Evolutionary conservation across 2,113 vertebrate species (phyloP).

Genomic region (Clarias gariepinus): DNA sequence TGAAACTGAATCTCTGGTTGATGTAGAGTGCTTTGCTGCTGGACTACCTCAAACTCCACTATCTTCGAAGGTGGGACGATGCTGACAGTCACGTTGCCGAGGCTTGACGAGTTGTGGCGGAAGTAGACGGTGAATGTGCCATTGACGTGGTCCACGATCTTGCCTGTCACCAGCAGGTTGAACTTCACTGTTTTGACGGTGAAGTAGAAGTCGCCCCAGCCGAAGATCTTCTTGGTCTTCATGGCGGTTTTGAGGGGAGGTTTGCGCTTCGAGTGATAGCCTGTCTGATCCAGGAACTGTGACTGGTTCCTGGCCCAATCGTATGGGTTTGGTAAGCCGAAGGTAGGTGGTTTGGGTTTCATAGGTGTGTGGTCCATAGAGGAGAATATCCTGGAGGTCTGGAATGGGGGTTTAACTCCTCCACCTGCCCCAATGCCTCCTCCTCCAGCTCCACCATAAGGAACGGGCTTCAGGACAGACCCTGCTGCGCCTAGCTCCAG

Average conservation of each 20-base stretch:
- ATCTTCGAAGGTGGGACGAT: conserved; percentile 91
- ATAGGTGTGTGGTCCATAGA: conserved; percentile 69
- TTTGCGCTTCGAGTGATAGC: conserved; percentile 83
- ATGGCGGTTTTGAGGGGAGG: conserved; percentile 81
- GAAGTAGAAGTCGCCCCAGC: conserved; percentile 98
- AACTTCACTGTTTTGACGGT: conserved; percentile 91
- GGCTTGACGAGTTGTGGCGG: conserved; percentile 94
- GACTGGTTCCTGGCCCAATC: conserved; percentile 80
- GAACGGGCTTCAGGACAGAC: conserved; percentile 76
- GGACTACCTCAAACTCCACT: conserved; percentile 87
- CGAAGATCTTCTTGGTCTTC: conserved; percentile 94
- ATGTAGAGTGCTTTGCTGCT: conserved; percentile 77
- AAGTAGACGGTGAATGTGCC: conserved; percentile 98
- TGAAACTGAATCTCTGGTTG: conserved; percentile 81
- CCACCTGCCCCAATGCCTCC: conserved; percentile 55
- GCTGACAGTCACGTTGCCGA: conserved; percentile 91
- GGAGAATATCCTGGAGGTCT: conserved; percentile 72
- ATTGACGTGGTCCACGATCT: conserved; percentile 96
- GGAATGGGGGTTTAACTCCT: conserved; percentile 75
- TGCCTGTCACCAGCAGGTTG: conserved; percentile 81
- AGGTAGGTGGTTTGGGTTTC: conserved; percentile 75
- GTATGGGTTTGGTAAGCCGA: conserved; percentile 73
- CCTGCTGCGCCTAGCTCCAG: conserved; percentile 77
- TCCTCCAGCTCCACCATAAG: conserved; percentile 69
- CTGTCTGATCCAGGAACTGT: conserved; percentile 69